These are phyloP conservation scores for Hucho hucho DNA, from an alignment of 2,113 vertebrate genomes.

Conservation along the genomic window DNA sequence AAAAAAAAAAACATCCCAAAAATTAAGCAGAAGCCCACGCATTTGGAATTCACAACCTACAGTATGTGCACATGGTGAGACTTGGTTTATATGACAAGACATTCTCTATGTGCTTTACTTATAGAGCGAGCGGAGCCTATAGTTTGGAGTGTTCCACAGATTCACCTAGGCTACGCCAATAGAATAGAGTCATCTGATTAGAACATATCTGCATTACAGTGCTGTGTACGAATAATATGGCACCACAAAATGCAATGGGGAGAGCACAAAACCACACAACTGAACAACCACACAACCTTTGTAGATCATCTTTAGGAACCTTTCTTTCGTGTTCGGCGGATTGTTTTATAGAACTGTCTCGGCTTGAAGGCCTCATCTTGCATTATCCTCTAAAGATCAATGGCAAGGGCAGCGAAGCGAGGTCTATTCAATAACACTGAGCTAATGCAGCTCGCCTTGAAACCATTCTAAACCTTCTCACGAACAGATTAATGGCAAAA, in stretches of 20 bases:
- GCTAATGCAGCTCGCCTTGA: slow-evolving; percentile 54
- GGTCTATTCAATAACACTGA: slow-evolving; percentile 61
- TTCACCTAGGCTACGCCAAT: neutral
- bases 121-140: neutral
- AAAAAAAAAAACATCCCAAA: neutral
- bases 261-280: slow-evolving; percentile 6
- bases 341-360: slow-evolving; percentile 68
- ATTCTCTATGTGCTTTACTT: neutral
- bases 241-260: neutral
- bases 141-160: neutral
- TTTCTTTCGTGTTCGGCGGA: slow-evolving; percentile 31
- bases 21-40: slow-evolving; percentile 22
- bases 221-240: slow-evolving; percentile 15
- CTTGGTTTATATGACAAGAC: slow-evolving; percentile 4
- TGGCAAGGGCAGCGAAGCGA: slow-evolving; percentile 56
- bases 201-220: slow-evolving; percentile 7
- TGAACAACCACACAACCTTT: slow-evolving; percentile 3
- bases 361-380: slow-evolving; percentile 64
- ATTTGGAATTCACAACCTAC: slow-evolving; percentile 5
- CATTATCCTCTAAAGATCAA: slow-evolving; percentile 65
- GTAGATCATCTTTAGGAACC: slow-evolving; percentile 5
- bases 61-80: neutral
- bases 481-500: slow-evolving; percentile 20
- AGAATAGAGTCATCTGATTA: slow-evolving; percentile 25
- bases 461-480: slow-evolving; percentile 29